Percentiles rank a stretch among this genome's conserved stretches.
These are phyloP conservation scores for Pteruthius melanotis DNA, from an alignment of 2,113 vertebrate genomes.

Conservation along the genomic window DNA sequence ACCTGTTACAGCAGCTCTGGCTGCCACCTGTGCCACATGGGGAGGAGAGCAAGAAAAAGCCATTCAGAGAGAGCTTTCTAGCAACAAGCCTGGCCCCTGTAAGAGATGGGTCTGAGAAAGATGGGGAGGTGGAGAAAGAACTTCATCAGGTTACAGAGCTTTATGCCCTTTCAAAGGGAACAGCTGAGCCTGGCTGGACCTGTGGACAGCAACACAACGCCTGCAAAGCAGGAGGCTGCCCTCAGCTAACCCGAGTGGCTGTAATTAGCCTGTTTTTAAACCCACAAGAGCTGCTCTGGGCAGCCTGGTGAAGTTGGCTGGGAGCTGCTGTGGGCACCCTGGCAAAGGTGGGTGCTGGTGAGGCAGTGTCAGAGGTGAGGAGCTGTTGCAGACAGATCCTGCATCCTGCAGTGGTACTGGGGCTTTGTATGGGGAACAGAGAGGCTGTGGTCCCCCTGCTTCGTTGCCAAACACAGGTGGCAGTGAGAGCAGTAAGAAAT, in stretches of 20 bases:
- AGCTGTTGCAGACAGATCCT: neutral
- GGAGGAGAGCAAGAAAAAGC: fast-evolving
- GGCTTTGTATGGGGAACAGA: fast-evolving
- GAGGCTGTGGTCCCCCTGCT: fast-evolving
- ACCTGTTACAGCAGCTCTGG: neutral
- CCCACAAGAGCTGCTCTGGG: fast-evolving
- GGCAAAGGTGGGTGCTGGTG: neutral
- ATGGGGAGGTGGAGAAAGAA: neutral
- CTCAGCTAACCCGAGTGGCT: neutral
- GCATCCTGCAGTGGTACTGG: fast-evolving
- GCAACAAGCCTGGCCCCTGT: neutral
- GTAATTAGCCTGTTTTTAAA: neutral
- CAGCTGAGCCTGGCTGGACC: neutral
- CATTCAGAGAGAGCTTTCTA: neutral
- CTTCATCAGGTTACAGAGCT: neutral
- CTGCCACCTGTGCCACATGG: neutral
- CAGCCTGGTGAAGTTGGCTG: too few species aligned
- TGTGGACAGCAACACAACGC: fast-evolving
- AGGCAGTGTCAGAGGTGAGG: neutral
- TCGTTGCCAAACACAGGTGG: neutral
- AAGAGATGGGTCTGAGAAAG: neutral
- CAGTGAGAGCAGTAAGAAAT: neutral
- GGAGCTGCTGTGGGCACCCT: fast-evolving
- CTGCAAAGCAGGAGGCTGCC: fast-evolving
- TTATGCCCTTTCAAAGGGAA: neutral